A percentile compares a stretch with the other conserved stretches of the same genome.
Conservation (phyloP, 2,113 vertebrate species). For the Poicephalus meyeri region DNA sequence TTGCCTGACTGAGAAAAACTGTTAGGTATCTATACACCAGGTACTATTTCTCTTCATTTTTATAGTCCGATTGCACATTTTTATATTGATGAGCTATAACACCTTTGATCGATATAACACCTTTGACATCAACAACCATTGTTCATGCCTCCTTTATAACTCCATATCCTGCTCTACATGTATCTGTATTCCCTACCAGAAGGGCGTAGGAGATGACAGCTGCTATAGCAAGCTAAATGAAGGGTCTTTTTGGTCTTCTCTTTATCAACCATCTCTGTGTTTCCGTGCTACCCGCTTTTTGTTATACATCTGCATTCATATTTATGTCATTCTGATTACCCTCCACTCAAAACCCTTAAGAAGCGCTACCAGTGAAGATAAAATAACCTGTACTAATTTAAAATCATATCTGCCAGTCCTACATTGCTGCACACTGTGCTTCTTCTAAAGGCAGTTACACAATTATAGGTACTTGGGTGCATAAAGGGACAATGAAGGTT, state of each 20-base stretch:
- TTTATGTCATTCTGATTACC: background rate
- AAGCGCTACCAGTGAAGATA: background rate
- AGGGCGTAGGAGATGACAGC: background rate
- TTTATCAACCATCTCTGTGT: background rate
- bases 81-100: background rate
- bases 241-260: background rate
- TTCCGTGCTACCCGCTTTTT: background rate
- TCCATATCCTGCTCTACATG: background rate
- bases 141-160: background rate
- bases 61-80: background rate
- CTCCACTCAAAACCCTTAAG: background rate
- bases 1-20: background rate
- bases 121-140: background rate
- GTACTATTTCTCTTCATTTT: background rate
- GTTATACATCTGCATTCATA: background rate
- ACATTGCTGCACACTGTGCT: background rate
- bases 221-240: background rate
- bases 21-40: background rate
- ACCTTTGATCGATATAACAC: background rate
- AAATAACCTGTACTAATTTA: slow-evolving; percentile 4
- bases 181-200: background rate
- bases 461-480: slow-evolving; percentile 15
- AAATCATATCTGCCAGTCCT: background rate
- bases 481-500: background rate
- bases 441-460: background rate